phyloP scores from a whole-genome alignment of 2,113 vertebrate genomes.

The Agelaius tricolor region DNA sequence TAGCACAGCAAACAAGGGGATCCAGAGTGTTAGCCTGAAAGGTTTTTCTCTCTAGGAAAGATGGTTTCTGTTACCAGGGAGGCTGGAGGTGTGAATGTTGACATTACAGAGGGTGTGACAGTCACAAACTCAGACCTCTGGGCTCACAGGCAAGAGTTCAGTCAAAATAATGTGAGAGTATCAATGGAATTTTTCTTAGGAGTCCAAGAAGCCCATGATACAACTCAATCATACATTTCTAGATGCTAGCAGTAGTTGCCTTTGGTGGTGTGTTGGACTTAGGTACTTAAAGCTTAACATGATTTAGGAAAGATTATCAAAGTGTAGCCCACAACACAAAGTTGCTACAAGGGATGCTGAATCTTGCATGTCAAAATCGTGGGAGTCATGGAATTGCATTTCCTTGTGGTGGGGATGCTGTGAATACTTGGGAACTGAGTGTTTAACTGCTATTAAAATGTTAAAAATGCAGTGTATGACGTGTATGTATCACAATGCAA shows the following conservation, averaged over 20 bases:
- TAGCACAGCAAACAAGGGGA: conserved; percentile 10
- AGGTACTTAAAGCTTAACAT: not conserved
- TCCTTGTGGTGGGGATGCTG: too few species aligned
- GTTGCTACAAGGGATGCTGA: not conserved
- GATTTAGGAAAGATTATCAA: not conserved
- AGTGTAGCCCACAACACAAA: not conserved
- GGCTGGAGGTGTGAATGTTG: not conserved
- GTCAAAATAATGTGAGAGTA: not conserved
- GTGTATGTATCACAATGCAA: too few species aligned
- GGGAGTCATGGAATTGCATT: too few species aligned
- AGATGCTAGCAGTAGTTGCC: not conserved
- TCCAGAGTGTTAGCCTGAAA: not conserved
- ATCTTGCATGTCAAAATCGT: too few species aligned
- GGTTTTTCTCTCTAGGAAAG: not conserved
- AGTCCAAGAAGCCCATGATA: not conserved
- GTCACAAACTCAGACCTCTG: not conserved
- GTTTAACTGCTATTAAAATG: too few species aligned
- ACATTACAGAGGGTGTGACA: not conserved
- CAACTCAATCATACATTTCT: not conserved
- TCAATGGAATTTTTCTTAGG: not conserved
- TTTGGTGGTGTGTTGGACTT: not conserved
- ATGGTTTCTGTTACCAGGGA: not conserved
- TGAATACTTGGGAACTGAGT: too few species aligned
- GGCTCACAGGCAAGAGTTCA: not conserved
- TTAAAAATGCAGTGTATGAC: too few species aligned